phyloP scores from a whole-genome alignment of 2,888 invertebrate genomes.

The Rhogogaster chlorosoma region DNA sequence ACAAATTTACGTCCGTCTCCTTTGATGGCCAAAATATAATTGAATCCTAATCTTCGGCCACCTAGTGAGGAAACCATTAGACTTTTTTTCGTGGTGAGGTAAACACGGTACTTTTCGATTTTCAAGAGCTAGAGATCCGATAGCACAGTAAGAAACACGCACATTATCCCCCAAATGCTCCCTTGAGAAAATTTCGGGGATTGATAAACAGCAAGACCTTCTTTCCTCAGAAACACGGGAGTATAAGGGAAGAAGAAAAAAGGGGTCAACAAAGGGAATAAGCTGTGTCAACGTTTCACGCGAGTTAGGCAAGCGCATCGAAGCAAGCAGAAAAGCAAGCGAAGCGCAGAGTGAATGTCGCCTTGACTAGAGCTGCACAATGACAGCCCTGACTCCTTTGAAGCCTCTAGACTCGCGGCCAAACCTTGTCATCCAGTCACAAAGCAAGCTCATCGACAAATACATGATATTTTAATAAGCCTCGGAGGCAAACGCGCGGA shows the following conservation, averaged over 20 bases:
- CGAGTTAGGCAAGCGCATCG: conserved; percentile 44
- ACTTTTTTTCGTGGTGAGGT: too few species aligned
- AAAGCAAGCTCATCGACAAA: conserved; percentile 57
- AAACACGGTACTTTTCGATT: too few species aligned
- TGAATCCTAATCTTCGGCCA: too few species aligned
- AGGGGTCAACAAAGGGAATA: conserved; percentile 34
- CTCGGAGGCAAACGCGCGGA: conserved; percentile 57
- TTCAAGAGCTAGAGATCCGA: too few species aligned
- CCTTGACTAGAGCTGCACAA: conserved; percentile 57
- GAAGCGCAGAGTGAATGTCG: conserved; percentile 7
- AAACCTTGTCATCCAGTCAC: conserved; percentile 61
- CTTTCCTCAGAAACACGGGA: neutral
- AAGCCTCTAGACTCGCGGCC: conserved; percentile 61
- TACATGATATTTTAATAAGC: conserved; percentile 64
- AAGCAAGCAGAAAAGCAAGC: conserved; percentile 31
- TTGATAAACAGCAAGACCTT: conserved; percentile 12
- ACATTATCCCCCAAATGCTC: too few species aligned
- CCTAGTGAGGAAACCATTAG: too few species aligned
- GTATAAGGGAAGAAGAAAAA: neutral
- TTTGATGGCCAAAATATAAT: too few species aligned
- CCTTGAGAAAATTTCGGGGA: neutral
- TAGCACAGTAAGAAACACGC: too few species aligned
- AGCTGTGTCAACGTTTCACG: conserved; percentile 36
- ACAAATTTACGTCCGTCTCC: too few species aligned
- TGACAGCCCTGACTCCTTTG: conserved; percentile 66